Percentiles rank a stretch among this genome's conserved stretches.
These are phyloP conservation scores for Lynx canadensis DNA, from an alignment of 2,113 vertebrate genomes.

Conservation along the genomic window DNA sequence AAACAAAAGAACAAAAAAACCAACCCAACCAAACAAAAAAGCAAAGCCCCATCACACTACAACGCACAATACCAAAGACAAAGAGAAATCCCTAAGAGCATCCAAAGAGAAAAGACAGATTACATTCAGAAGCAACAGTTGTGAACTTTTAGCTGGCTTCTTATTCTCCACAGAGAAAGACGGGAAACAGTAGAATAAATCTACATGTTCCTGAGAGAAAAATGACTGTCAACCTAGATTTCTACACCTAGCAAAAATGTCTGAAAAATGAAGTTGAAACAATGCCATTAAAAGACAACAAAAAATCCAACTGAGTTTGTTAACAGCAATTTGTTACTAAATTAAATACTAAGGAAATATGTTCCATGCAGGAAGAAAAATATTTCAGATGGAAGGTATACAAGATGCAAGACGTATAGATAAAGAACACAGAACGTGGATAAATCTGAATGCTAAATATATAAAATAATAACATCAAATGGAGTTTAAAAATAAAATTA, in stretches of 20 bases:
- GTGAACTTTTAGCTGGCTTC: not conserved
- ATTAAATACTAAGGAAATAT: constrained; percentile 34
- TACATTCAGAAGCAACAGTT: constrained; percentile 1
- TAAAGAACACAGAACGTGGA: not conserved
- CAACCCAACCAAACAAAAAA: not conserved
- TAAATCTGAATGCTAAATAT: constrained; percentile 12
- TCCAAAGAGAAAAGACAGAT: constrained; percentile 26
- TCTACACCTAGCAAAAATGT: constrained; percentile 32
- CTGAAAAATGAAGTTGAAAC: constrained; percentile 35
- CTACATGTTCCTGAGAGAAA: constrained; percentile 43
- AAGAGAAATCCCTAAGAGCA: not conserved
- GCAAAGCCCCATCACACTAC: constrained; percentile 17
- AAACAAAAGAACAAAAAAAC: not conserved
- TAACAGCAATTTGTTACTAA: constrained; percentile 9
- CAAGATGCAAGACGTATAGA: not conserved
- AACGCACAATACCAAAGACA: constrained; percentile 23
- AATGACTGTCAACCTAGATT: constrained; percentile 18
- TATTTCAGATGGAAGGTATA: not conserved
- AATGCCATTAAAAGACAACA: constrained; percentile 21
- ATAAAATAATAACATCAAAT: constrained; percentile 15
- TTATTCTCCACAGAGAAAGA: not conserved
- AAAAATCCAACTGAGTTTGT: not conserved
- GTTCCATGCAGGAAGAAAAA: not conserved
- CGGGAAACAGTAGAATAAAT: not conserved
- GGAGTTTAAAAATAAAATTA: not conserved